A percentile compares a stretch with the other conserved stretches of the same genome.
These are phyloP conservation scores for Smutsia gigantea DNA, from an alignment of 2,797 vertebrate species.

Conservation along the genomic window DNA sequence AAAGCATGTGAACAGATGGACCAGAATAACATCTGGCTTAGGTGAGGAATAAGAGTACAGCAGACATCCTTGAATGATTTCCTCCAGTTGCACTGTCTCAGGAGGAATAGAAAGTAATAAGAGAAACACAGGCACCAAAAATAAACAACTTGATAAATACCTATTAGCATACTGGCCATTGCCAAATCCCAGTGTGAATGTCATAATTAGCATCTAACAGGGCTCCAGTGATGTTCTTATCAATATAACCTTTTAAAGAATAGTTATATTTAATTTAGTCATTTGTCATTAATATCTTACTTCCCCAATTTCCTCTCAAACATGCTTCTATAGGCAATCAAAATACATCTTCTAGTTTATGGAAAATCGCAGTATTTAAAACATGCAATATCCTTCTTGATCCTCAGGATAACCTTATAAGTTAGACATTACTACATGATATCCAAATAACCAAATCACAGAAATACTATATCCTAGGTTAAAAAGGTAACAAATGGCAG, in stretches of 20 bases:
- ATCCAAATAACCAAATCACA: background rate
- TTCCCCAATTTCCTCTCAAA: background rate
- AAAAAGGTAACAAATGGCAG: background rate
- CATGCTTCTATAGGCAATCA: background rate
- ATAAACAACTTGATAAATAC: conserved; percentile 60
- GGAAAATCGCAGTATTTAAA: background rate
- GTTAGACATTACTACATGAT: background rate
- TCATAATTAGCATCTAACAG: background rate
- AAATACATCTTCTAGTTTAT: background rate
- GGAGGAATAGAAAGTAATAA: conserved; percentile 72
- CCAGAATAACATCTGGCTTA: conserved; percentile 83
- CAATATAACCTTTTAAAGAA: background rate
- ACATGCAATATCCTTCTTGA: background rate
- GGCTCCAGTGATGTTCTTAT: background rate
- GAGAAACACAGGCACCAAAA: conserved; percentile 62
- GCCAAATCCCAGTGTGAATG: background rate
- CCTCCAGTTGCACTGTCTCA: conserved; percentile 73
- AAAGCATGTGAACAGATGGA: conserved; percentile 83
- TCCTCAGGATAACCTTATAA: background rate
- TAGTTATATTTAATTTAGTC: background rate
- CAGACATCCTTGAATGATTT: conserved; percentile 83
- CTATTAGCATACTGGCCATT: conserved; percentile 11
- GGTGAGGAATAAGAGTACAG: conserved; percentile 68
- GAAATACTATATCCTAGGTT: background rate
- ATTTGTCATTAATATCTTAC: background rate